These are phyloP conservation scores for Anguilla obscura DNA, from an alignment of 2,797 vertebrate species.

Conservation along the genomic window DNA sequence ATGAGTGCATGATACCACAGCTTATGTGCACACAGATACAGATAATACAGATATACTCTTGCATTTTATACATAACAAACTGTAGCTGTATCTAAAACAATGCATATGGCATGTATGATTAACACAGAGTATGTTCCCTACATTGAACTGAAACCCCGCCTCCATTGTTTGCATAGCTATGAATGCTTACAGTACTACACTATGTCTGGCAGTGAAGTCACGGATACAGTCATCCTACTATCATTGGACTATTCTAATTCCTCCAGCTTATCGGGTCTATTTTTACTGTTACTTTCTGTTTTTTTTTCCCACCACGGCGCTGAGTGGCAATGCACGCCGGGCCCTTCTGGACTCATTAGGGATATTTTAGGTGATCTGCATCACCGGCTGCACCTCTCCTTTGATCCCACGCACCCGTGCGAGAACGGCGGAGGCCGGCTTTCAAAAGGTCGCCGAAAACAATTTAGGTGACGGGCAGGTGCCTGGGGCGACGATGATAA, in stretches of 20 bases:
- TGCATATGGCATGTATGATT: neutral
- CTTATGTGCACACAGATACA: neutral
- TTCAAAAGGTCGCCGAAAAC: conserved; percentile 50
- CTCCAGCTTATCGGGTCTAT: conserved; percentile 61
- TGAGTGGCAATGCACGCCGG: conserved; percentile 44
- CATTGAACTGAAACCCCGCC: neutral
- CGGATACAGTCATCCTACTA: conserved; percentile 37
- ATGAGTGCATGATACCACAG: neutral
- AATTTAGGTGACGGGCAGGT: conserved; percentile 32
- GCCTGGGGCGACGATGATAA: neutral
- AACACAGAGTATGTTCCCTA: neutral
- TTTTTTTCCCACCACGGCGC: neutral
- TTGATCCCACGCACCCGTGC: conserved; percentile 48
- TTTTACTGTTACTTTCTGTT: conserved; percentile 53
- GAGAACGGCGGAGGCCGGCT: conserved; percentile 44
- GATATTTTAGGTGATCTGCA: conserved; percentile 65
- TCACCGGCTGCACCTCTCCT: conserved; percentile 53
- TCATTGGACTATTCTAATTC: conserved; percentile 52
- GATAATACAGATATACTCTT: neutral
- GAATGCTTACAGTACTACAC: neutral
- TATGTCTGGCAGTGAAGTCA: neutral
- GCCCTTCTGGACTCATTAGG: conserved; percentile 58
- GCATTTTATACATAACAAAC: neutral
- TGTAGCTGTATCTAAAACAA: neutral
- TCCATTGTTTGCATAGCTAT: neutral